Evolutionary conservation across 1,140 invertebrate genomes (phyloP), one percentile per base, ranked within the genome.

Genomic region (Amyelois transitella): DNA sequence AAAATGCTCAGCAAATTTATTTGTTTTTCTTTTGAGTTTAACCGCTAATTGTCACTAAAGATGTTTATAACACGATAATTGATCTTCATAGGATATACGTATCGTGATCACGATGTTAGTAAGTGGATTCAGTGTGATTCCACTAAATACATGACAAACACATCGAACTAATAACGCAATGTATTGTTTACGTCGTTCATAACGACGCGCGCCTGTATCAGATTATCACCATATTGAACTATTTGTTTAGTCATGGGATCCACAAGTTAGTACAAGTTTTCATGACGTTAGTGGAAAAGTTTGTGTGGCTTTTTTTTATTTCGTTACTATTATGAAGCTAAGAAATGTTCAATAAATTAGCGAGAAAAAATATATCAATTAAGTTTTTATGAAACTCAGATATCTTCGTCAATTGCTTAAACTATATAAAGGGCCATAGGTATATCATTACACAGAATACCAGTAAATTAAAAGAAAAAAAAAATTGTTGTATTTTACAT

Each of bases 71-170:
- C 6, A 45, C 14, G 18, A 19, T 19, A 45, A 19, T 45, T 45
- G 19, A 19, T 45, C 43, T 45, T 19, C 19, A 45, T 45, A 45
- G 43, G 19, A 45, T 21, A 21, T n/a, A 22, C 18, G 12, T 8
- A 21, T 21, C 20, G 45, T 48, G 45, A 48, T 48, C 19, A 12
- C 10, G 45, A 2, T 48, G 19, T 48, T 48, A 48, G 45, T 21
- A n/a, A 14, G 20, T 48, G 4, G 19, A 48, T 48, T 21, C 18
- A 48, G 20, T 48, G 19, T 21, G 2, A 48, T 48, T 21, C 2
- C 20, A 48, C 45, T 48, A 48, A 48, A 21, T 21, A 48, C n/a
- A 48, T 48, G 1, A n/a, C 20, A 48, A 48, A 48, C 20, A 48
- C 8, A 48, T 20, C 12, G 20, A 1, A 21, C 6, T 6, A 48